Evolutionary conservation across 2,113 vertebrate genomes (phyloP), one percentile per base, ranked within the genome.

Genomic region (Australoheros scitulus): DNA sequence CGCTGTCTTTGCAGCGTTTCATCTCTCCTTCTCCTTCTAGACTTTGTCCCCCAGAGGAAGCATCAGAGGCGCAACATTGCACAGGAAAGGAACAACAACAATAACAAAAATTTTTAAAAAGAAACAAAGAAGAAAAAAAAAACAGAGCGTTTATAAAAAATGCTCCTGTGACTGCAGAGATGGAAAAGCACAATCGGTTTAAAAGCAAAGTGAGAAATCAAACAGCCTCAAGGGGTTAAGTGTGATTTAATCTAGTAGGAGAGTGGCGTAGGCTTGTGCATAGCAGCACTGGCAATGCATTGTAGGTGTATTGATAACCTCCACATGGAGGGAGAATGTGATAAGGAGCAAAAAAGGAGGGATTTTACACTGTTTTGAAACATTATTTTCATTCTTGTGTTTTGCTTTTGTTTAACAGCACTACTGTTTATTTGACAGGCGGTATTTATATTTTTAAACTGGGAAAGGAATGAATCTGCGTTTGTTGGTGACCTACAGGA

Each of bases 261-360:
- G 87, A 89, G 84, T 14, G 36, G 84, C 10, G 78, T 77, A 89
- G 86, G 91, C 89, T 87, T 82, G 79, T 61, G 68, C 84, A 77
- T 61, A 41, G 89, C 85, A 68, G 84, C 86, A 57, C 83, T 72
- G 85, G 56, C 18, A 58, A 29, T 13, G 72, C 76, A 3, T 29
- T 88, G 92, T 87, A 79, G 92, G 90, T 70, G 92, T 88, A 61
- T 57, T 8, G 75, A 87, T 88, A 75, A 86, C 89, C 91, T 87
- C 64, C 36, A 22, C 82, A 88, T 4, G 79, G 64, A 81, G 82
- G 79, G 59, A 75, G 82, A 79, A 64, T 75, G 88, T 81, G 85
- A 89, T 83, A 88, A 77, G 81, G 55, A 79, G 72, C 63, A 77
- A 34, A 81, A 81, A 68, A 55, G 36, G 26, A 72, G 70, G 76